Conservation (phyloP, 2,888 invertebrate genomes). For the Metacarcinus magister region DNA sequence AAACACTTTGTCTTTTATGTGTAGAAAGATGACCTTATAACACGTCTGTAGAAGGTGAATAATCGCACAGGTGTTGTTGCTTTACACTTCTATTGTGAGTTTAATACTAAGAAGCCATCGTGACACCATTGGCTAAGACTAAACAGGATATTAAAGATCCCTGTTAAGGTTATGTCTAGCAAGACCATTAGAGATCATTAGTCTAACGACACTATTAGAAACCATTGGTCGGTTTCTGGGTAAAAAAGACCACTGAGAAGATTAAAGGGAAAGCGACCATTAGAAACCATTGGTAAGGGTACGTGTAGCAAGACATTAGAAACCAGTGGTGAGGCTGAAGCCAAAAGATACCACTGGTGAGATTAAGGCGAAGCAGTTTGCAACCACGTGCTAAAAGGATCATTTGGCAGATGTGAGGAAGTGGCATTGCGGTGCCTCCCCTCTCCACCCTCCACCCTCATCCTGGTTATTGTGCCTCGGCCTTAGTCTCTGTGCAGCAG, state of each 20-base stretch:
- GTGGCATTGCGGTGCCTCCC: neutral
- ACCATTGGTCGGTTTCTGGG: neutral
- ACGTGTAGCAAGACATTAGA: neutral
- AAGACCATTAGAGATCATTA: neutral
- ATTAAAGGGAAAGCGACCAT: neutral
- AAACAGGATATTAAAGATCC: too few species aligned
- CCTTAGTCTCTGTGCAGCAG: neutral
- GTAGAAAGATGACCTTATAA: too few species aligned
- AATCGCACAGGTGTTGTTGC: too few species aligned
- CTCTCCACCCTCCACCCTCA: too few species aligned
- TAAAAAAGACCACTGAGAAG: neutral
- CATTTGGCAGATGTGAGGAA: neutral
- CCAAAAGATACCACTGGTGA: neutral
- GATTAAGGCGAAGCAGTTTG: slow-evolving; percentile 11
- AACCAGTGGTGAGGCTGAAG: neutral
- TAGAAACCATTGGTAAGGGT: neutral
- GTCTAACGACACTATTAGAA: neutral
- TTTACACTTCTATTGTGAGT: too few species aligned
- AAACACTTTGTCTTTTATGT: too few species aligned
- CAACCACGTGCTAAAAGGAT: neutral
- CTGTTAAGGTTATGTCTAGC: neutral
- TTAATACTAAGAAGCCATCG: too few species aligned
- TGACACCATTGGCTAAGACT: too few species aligned
- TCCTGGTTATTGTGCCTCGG: neutral
- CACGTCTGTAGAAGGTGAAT: too few species aligned